These are phyloP conservation scores for Lithobius niger DNA, from an alignment of 1,140 invertebrate genomes.

Conservation along the genomic window DNA sequence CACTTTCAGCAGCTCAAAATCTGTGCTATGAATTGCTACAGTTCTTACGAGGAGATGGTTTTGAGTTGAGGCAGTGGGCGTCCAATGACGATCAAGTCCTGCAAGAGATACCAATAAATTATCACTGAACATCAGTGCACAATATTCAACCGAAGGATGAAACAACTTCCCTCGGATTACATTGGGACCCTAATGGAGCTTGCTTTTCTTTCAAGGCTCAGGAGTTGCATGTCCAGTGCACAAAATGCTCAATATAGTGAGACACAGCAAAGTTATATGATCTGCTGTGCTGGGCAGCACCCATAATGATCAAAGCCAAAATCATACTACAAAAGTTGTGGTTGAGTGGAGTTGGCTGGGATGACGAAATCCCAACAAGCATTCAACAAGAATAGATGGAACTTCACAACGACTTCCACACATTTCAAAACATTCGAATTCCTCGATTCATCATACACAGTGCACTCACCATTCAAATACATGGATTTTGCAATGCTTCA, in stretches of 20 bases:
- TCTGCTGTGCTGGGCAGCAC: not conserved
- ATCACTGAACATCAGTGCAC: conserved; percentile 2
- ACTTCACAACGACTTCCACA: conserved; percentile 10
- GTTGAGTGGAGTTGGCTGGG: conserved; percentile 24
- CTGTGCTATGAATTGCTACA: conserved; percentile 19
- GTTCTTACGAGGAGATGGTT: conserved; percentile 19
- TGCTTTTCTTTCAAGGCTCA: conserved; percentile 29
- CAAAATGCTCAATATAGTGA: conserved; percentile 3
- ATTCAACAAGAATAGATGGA: conserved; percentile 17
- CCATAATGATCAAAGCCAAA: conserved; percentile 22
- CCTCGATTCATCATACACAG: not conserved
- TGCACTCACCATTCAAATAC: conserved; percentile 2
- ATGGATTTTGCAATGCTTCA: conserved; percentile 14
- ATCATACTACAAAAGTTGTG: conserved; percentile 30
- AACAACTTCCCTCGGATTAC: not conserved
- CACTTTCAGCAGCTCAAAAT: conserved; percentile 22
- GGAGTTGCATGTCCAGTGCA: conserved; percentile 15
- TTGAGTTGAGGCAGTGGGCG: conserved; percentile 26
- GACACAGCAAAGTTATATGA: conserved; percentile 10
- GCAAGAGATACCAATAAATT: not conserved
- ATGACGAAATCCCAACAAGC: conserved; percentile 21
- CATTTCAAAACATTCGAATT: not conserved
- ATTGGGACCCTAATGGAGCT: conserved; percentile 26
- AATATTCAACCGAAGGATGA: not conserved
- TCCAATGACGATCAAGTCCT: conserved; percentile 19